Conservation (phyloP, 2,113 vertebrate species). For the Labeo rohita region DNA sequence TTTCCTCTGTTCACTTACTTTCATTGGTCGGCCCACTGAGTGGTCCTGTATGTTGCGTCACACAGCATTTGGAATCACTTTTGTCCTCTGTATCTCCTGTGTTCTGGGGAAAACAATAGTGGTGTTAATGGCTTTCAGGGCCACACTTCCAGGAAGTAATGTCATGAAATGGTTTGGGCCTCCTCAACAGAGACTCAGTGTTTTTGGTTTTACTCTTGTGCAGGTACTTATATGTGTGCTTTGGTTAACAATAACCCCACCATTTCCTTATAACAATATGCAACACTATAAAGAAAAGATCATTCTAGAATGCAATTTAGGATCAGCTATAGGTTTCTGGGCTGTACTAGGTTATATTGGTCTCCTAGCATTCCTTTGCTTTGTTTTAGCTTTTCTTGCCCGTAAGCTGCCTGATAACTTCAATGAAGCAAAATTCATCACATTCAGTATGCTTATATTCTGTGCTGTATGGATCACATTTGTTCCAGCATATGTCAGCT, state of each 20-base stretch:
- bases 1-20: too few species aligned
- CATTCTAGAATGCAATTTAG: conserved; percentile 69
- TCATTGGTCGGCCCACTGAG: too few species aligned
- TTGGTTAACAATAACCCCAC: conserved; percentile 66
- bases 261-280: conserved; percentile 64
- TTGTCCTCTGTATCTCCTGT: too few species aligned
- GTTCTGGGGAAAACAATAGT: too few species aligned
- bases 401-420: neutral
- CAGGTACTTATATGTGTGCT: conserved; percentile 69
- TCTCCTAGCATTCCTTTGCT: conserved; percentile 65
- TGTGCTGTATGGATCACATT: neutral
- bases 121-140: too few species aligned
- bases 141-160: too few species aligned
- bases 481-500: neutral
- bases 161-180: too few species aligned
- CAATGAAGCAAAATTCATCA: neutral
- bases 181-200: conserved; percentile 3
- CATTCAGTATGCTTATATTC: conserved; percentile 1
- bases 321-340: conserved; percentile 69
- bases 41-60: too few species aligned
- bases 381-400: neutral
- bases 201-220: conserved; percentile 65
- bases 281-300: conserved; percentile 64
- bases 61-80: too few species aligned
- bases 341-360: conserved; percentile 71